Percentiles rank a stretch among this genome's conserved stretches.
Conservation (phyloP, 1,140 invertebrate genomes). For the Diprion similis region DNA sequence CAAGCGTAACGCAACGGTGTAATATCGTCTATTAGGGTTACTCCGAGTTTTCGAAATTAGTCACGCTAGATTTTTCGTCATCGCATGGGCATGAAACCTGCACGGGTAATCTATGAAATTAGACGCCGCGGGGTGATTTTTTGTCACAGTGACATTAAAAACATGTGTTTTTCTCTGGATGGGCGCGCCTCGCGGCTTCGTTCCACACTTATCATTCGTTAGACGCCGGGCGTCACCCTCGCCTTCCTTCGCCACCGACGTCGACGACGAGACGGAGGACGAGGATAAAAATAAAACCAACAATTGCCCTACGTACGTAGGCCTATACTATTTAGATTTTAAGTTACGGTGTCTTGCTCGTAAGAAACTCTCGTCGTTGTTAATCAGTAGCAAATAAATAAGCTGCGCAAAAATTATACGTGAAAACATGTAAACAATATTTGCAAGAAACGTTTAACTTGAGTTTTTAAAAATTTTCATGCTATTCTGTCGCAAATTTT, state of each 20-base stretch:
- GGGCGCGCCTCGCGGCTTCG: background rate
- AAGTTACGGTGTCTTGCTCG: no score
- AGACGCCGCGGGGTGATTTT: background rate
- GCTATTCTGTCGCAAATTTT: no score
- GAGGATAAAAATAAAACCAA: background rate
- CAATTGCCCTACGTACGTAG: no score
- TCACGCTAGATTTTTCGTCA: constrained; percentile 3
- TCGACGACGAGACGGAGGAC: background rate
- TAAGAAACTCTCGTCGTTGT: no score
- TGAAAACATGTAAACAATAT: no score
- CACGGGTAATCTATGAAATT: constrained; percentile 1
- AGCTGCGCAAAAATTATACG: no score
- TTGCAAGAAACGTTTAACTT: no score
- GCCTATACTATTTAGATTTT: no score
- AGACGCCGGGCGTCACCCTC: constrained; percentile 2
- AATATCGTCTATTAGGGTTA: background rate
- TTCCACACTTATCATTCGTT: background rate
- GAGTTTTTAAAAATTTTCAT: no score
- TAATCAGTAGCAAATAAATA: no score
- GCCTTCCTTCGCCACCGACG: background rate
- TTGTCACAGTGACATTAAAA: constrained; percentile 4
- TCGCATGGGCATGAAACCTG: constrained; percentile 2
- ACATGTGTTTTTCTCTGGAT: background rate
- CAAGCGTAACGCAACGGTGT: background rate
- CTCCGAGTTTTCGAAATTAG: background rate